A percentile compares a stretch with the other conserved stretches of the same genome.
Evolutionary conservation across 1,140 invertebrate species (phyloP).

Genomic region (Phocides pigmalion): DNA sequence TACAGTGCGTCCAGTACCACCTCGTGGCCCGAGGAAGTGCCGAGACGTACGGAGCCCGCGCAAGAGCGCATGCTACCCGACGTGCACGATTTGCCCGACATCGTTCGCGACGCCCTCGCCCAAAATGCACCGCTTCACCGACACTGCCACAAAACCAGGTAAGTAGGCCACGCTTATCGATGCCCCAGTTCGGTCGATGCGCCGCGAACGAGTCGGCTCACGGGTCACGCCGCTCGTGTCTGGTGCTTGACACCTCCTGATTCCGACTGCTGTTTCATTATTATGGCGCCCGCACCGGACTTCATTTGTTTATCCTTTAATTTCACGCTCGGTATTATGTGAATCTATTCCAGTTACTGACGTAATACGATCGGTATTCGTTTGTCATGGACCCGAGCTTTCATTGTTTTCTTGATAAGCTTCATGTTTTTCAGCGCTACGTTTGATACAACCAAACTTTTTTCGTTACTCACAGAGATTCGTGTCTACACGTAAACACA

Average conservation of each 20-base stretch:
- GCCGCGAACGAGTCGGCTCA: constrained; percentile 57
- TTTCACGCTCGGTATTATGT: constrained; percentile 70
- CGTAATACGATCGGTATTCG: constrained; percentile 69
- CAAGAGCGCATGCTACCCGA: constrained; percentile 78
- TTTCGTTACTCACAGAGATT: constrained; percentile 15
- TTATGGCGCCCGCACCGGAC: constrained; percentile 69
- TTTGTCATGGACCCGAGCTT: constrained; percentile 57
- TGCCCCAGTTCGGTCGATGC: constrained; percentile 71
- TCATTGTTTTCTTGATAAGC: constrained; percentile 41
- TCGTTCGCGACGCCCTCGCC: constrained; percentile 46
- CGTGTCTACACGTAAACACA: constrained; percentile 28
- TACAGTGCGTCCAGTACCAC: constrained; percentile 92
- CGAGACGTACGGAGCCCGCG: constrained; percentile 79
- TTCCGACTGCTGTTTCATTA: constrained; percentile 77
- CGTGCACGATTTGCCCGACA: constrained; percentile 75
- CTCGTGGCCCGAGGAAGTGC: constrained; percentile 88
- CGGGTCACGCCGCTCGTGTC: constrained; percentile 74
- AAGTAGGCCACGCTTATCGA: constrained; percentile 76
- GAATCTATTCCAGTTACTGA: constrained; percentile 80
- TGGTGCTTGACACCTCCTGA: constrained; percentile 73
- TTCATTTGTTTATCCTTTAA: constrained; percentile 83
- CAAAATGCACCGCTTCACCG: constrained; percentile 59
- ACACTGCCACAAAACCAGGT: constrained; percentile 56
- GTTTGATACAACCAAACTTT: constrained; percentile 19
- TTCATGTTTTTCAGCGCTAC: constrained; percentile 21